phyloP scores from a whole-genome alignment of 1,140 invertebrate species.

The Ericerus pela region DNA sequence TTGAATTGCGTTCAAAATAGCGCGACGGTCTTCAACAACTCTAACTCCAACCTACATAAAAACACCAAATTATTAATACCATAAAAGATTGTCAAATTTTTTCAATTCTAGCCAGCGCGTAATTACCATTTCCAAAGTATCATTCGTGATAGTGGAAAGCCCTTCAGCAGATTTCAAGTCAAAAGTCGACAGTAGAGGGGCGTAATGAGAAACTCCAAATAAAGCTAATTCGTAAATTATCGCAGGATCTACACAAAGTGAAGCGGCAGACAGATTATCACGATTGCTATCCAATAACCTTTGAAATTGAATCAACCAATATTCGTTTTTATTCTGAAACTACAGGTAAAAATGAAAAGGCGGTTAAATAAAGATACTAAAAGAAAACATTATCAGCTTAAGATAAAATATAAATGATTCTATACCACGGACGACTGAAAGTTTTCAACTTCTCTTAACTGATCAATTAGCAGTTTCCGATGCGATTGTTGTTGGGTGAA shows the following conservation, averaged over 20 bases:
- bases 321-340: neutral
- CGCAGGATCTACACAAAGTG: neutral
- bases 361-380: neutral
- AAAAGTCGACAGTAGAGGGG: neutral
- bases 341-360: neutral
- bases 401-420: no score
- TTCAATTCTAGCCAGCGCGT: no score
- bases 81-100: no score
- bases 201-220: neutral
- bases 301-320: slow-evolving; percentile 6
- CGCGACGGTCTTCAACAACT: neutral
- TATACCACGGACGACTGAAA: neutral
- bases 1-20: neutral
- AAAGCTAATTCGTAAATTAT: neutral
- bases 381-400: neutral
- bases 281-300: neutral
- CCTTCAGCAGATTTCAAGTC: neutral
- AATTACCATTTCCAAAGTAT: neutral
- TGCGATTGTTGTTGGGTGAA: neutral
- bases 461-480: neutral
- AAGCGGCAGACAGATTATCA: neutral
- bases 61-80: no score
- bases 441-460: neutral
- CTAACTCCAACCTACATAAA: neutral
- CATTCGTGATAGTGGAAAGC: neutral